Evolutionary conservation across 2,888 invertebrate genomes (phyloP).

Genomic region (Eupeodes luniger): DNA sequence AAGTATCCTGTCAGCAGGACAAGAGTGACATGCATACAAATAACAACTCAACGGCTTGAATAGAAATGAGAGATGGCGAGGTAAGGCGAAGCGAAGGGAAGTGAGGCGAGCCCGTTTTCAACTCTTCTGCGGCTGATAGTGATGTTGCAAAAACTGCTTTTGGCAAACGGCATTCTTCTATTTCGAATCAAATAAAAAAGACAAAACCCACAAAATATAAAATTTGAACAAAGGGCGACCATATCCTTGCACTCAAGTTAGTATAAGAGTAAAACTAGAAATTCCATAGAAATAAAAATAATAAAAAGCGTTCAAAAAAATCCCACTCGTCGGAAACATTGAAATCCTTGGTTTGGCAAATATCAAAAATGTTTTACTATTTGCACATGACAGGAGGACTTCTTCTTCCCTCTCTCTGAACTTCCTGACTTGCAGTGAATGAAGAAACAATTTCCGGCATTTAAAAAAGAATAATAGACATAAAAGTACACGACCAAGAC

Average conservation of each 20-base stretch:
- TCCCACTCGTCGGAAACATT: slow-evolving; percentile 54
- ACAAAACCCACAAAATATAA: neutral
- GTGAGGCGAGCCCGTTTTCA: slow-evolving; percentile 22
- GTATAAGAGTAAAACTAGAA: slow-evolving; percentile 32
- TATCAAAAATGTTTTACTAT: slow-evolving; percentile 73
- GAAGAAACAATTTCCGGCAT: slow-evolving; percentile 71
- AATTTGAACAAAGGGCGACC: slow-evolving; percentile 51
- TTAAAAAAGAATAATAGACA: slow-evolving; percentile 61
- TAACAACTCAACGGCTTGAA: slow-evolving; percentile 39
- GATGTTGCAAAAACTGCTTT: slow-evolving; percentile 61
- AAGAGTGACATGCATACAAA: slow-evolving; percentile 75
- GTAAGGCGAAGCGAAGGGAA: no score
- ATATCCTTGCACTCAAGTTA: slow-evolving; percentile 17
- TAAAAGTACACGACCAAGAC: slow-evolving; percentile 13
- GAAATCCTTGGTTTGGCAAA: slow-evolving; percentile 74
- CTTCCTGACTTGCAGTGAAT: slow-evolving; percentile 38
- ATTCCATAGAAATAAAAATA: slow-evolving; percentile 34
- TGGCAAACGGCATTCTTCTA: slow-evolving; percentile 66
- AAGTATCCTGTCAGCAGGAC: slow-evolving; percentile 75
- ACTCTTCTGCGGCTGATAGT: slow-evolving; percentile 68
- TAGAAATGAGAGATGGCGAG: slow-evolving; percentile 36
- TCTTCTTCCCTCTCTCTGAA: neutral
- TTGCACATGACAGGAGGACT: slow-evolving; percentile 67
- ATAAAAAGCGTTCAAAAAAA: slow-evolving; percentile 18
- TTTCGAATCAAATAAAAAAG: slow-evolving; percentile 18